Percentiles rank a stretch among this genome's conserved stretches.
Evolutionary conservation across 2,888 invertebrate species (phyloP).

Genomic region (Sinhomidia bicolor): DNA sequence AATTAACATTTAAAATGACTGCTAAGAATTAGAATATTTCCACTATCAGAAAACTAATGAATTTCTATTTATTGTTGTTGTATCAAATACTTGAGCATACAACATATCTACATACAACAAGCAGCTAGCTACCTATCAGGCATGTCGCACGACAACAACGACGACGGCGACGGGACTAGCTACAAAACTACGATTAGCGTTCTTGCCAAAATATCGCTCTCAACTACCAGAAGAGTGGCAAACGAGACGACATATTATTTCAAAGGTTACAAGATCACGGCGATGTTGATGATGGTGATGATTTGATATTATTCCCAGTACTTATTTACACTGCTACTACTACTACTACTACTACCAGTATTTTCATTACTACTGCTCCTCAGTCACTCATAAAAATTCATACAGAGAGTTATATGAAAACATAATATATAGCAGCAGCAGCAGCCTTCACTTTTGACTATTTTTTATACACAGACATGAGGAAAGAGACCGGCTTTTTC

Average conservation of each 20-base stretch:
- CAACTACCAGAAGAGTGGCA: background rate
- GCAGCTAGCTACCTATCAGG: too few relatives aligned
- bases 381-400: constrained; percentile 42
- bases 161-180: background rate
- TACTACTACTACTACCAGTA: too few relatives aligned
- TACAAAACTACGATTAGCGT: constrained; percentile 32
- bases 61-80: constrained; percentile 30
- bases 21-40: constrained; percentile 42
- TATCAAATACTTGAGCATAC: background rate
- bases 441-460: background rate
- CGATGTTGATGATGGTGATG: background rate
- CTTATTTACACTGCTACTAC: constrained; percentile 29
- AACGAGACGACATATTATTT: constrained; percentile 36
- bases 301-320: background rate
- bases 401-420: background rate
- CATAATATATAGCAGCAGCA: too few relatives aligned
- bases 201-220: constrained; percentile 30
- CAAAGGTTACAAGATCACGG: constrained; percentile 60
- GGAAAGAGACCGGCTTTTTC: constrained; percentile 21
- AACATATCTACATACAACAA: background rate
- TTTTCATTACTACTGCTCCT: constrained; percentile 21
- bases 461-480: background rate
- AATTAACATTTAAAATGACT: constrained; percentile 29
- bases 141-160: background rate
- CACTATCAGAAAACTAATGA: constrained; percentile 48